Evolutionary conservation across 2,797 vertebrate genomes (phyloP), one percentile per base, ranked within the genome.

Genomic region (Hephaestus fuliginosus): DNA sequence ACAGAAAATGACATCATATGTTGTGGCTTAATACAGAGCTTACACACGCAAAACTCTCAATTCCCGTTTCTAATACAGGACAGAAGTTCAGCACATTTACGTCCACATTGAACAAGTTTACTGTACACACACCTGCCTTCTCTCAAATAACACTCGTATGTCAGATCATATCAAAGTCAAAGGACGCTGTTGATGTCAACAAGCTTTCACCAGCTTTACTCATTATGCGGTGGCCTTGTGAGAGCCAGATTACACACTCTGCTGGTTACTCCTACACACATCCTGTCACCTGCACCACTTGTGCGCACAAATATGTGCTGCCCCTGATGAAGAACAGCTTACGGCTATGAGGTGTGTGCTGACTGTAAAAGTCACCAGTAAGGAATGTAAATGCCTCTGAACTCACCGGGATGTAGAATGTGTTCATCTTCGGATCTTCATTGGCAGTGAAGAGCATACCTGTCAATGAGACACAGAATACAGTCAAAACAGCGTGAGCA

Each of bases 361-460:
- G 60, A 9, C 28, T 43, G 36, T 57, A 39, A 39, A 33, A 51
- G 11, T 51, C n/a, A 14, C 0, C 36, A 43, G 30, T 9, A 2
- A 68, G 41, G 36, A 56, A 52, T 53, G 62, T 25, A 28, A 70
- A 77, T 1, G 36, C 2, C 6, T 74, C 8, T 52, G 17, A 14
- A 96, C 98, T 97, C 94, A 99, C 98, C 43, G 98, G 98, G 78
- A 99, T 96, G 85, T 99, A 99, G 90, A 98, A 99, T 20, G 97
- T 98, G 91, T 96, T 98, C 98, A 99, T 99, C 96, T 98, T 99
- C 66, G 98, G 97, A 52, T 97, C 95, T 94, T 99, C 98, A 20
- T 96, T 99, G 88, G 97, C 98, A n/a, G 97, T 98, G 85, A 99
- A 97, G 10, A 99, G 94, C 98, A 99, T 98, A 90, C 98, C 98